These are phyloP conservation scores for Dinomys branickii DNA, from an alignment of 2,113 vertebrate genomes.

Conservation along the genomic window DNA sequence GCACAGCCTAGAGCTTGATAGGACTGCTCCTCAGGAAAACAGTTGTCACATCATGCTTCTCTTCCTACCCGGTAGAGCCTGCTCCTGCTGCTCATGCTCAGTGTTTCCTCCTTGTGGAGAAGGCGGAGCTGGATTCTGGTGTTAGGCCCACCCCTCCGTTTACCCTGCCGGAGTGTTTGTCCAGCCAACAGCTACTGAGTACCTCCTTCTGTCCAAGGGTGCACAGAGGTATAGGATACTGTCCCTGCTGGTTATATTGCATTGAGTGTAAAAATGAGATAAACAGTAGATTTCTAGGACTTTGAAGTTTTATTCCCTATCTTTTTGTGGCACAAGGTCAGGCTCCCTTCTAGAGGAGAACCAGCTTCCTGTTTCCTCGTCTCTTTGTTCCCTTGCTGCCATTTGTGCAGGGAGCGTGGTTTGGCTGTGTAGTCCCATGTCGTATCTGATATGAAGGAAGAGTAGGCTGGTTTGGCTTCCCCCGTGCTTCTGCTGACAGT, in stretches of 20 bases:
- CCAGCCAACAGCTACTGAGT: background rate
- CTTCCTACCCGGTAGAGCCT: background rate
- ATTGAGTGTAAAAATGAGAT: background rate
- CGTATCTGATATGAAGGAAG: background rate
- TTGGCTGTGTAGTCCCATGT: background rate
- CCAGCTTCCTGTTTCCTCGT: background rate
- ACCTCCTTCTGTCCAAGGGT: background rate
- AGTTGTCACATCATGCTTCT: background rate
- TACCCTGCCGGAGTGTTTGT: background rate
- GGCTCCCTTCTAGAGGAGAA: background rate
- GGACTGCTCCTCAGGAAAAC: background rate
- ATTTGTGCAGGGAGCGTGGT: background rate
- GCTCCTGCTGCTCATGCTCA: background rate
- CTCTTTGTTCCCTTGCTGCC: background rate
- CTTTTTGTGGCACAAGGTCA: conserved; percentile 11
- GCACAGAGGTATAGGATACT: background rate
- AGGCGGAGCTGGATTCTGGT: background rate
- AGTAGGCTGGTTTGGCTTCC: conserved; percentile 19
- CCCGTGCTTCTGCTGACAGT: conserved; percentile 10
- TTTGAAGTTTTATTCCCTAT: background rate
- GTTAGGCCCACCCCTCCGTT: background rate
- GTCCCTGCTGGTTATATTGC: background rate
- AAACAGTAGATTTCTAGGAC: background rate
- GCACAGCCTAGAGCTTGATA: background rate
- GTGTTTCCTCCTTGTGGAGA: background rate